Base-by-base conservation (phyloP, 1,140 invertebrate species). In the Drosophila quadrilineata region DNA sequence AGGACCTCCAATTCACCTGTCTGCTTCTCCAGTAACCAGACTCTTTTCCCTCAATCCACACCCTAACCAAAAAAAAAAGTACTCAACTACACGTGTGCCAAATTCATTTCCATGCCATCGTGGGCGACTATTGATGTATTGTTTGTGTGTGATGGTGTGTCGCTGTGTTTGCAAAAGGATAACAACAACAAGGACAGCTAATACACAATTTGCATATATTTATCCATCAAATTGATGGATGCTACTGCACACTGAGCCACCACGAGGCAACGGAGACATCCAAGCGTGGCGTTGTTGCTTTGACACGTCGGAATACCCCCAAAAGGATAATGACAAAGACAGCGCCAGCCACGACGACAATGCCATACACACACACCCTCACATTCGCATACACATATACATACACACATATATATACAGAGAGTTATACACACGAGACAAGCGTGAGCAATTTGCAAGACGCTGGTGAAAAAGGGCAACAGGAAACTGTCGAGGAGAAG, bases 131-230 rank as follows among this genome's bases (percentile, higher is more conserved):
- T 70, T 66, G 70, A 69, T 57, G 69, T 49, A 22, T 31, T 40
- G 49, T 62, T 54, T 58, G 60, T 36, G 38, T 50, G 21, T 38
- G 6, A 45, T 36, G 46, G 65, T 17, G 46, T 41, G 68, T 71
- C 53, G 49, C 64, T 56, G 43, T 84, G 77, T 85, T 85, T 85
- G 80, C 79, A 71, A 85, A 85, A 85, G 79, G 80, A 85, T 85
- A 85, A 85, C 80, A 85, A 36, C 76, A 85, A 82, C 82, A 82
- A 74, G 72, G 71, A 76, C 65, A 74, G 86, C 86, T 88, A 88
- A 88, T 88, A 88, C 86, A 88, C 86, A 88, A 88, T 88, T 88
- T 88, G 86, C 86, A 88, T 88, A 88, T 88, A 88, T 88, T 88
- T 88, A 88, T 88, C 86, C 86, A 88, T 88, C 86, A 88, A 88